These are phyloP conservation scores for Caradrina clavipalpis DNA, from an alignment of 2,888 invertebrate genomes.

Conservation along the genomic window DNA sequence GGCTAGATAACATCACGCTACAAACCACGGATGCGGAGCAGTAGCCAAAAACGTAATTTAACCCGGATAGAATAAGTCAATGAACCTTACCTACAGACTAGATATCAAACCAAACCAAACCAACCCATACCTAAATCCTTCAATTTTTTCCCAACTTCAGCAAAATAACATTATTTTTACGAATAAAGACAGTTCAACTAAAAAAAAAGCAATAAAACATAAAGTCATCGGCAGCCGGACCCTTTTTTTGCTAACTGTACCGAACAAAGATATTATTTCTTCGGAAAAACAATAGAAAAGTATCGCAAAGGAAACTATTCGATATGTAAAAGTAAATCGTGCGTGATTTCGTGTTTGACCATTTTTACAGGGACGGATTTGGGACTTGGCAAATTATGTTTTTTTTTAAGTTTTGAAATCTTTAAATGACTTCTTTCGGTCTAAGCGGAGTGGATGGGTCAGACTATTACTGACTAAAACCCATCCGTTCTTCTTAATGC, in stretches of 20 bases:
- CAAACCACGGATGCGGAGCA: too few species aligned
- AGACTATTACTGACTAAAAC: too few species aligned
- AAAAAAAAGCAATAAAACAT: constrained; percentile 30
- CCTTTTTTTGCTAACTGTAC: constrained; percentile 41
- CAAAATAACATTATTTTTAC: constrained; percentile 14
- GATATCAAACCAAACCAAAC: too few species aligned
- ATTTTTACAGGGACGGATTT: constrained; percentile 23
- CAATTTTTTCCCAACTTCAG: constrained; percentile 13
- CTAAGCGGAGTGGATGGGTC: too few species aligned
- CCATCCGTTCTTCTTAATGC: too few species aligned
- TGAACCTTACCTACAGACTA: too few species aligned
- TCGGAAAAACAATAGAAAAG: constrained; percentile 41
- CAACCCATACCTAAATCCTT: neutral
- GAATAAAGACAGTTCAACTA: constrained; percentile 17
- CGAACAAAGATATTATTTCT: constrained; percentile 29
- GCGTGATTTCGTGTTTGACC: constrained; percentile 41
- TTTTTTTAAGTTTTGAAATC: too few species aligned
- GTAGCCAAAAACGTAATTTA: too few species aligned
- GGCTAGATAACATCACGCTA: too few species aligned
- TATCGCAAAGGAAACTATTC: constrained; percentile 39
- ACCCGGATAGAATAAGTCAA: too few species aligned
- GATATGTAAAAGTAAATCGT: constrained; percentile 47
- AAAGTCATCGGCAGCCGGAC: constrained; percentile 27
- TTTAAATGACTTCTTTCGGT: too few species aligned
- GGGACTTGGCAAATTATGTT: too few species aligned